Evolutionary conservation across 2,797 vertebrate species (phyloP), one percentile per base, ranked within the genome.

Genomic region (Euphonia xanthogaster): DNA sequence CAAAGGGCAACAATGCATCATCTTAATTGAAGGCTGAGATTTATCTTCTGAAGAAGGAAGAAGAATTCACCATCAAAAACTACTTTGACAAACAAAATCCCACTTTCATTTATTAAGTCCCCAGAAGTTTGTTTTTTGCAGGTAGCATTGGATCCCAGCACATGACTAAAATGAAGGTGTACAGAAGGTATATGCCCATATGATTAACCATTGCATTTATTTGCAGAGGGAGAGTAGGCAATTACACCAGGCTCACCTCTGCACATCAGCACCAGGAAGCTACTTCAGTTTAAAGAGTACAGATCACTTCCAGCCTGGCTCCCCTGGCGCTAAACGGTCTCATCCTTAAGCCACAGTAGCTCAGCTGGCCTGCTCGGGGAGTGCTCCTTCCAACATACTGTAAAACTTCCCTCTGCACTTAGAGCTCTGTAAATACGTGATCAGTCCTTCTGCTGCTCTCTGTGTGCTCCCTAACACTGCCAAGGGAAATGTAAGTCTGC

Each of bases 101-200:
- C 58, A 10, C 40, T 54, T 91, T 39, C 14, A 9, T 44, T 35
- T 14, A 8, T 11, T 24, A 24, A 51, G 7, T 12, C 7, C 24
- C 16, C 50, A 57, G 48, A 48, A 73, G 16, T 6, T 11, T 90
- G 76, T 71, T 45, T 67, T n/a, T 76, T 47, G 16, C 10, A 67
- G 15, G 10, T 35, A 57, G 45, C 14, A 10, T 1, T 20, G 37
- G 8, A 17, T 88, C 45, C 24, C 45, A 81, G 14, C 5, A 16
- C 21, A 1, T 1, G 5, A 27, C 79, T 77, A 40, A 81, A 75
- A 57, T 1, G 6, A 55, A 55, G 14, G 7, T 14, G 8, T 6
- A 17, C 3, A 40, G 65, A 58, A 65, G 6, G 13, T 16, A 4
- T 24, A 16, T 37, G 9, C 22, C 39, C 3, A 0, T 22, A 11